Conservation (phyloP, 2,888 invertebrate species). For the Agonopterix alstromeriana region DNA sequence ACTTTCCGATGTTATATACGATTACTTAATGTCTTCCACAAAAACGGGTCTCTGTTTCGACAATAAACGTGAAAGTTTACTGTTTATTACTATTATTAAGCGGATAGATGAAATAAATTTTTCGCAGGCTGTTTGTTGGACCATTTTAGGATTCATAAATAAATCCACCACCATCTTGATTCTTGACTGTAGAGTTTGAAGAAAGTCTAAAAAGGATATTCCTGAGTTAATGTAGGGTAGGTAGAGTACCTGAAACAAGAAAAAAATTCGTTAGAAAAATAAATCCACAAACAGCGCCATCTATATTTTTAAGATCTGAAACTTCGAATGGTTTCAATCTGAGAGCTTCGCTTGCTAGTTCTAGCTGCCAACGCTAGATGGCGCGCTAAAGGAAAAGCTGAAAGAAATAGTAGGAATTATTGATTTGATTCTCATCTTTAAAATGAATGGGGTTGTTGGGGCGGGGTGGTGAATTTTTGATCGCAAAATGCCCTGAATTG, state of each 20-base stretch:
- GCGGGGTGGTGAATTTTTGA: too few relatives aligned
- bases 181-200: background rate
- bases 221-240: background rate
- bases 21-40: constrained; percentile 23
- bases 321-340: constrained; percentile 1
- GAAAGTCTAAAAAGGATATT: background rate
- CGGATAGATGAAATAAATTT: background rate
- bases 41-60: constrained; percentile 20
- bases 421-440: constrained; percentile 8
- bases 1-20: constrained; percentile 25
- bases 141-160: background rate
- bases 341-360: constrained; percentile 12
- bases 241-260: constrained; percentile 12
- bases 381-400: constrained; percentile 12
- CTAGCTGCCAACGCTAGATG: constrained; percentile 21
- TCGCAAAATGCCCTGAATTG: too few relatives aligned
- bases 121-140: background rate
- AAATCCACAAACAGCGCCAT: constrained; percentile 20
- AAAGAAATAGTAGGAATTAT: constrained; percentile 14
- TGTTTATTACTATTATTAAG: background rate
- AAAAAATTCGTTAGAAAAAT: background rate
- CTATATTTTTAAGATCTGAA: constrained; percentile 14
- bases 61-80: constrained; percentile 19
- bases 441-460: too few relatives aligned
- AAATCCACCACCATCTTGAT: background rate